These are phyloP conservation scores for Elachura formosa DNA, from an alignment of 2,113 vertebrate genomes.

Conservation along the genomic window DNA sequence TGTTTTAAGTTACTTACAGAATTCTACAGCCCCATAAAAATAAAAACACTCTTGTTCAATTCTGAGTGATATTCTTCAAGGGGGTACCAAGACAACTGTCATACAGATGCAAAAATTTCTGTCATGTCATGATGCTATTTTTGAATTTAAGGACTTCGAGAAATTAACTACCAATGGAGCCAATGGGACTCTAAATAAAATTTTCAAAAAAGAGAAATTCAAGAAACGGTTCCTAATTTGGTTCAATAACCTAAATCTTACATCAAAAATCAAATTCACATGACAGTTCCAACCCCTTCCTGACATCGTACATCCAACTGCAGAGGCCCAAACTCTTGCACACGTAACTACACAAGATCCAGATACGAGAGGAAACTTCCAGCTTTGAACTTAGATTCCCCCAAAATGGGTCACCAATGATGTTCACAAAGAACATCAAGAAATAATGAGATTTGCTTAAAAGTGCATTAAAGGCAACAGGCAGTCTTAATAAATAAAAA, in stretches of 20 bases:
- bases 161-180: background rate
- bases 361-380: background rate
- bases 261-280: background rate
- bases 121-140: background rate
- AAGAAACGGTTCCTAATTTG: background rate
- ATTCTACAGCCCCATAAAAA: background rate
- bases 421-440: background rate
- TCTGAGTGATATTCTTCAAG: constrained; percentile 4
- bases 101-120: background rate
- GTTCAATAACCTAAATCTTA: background rate
- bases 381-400: background rate
- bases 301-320: background rate
- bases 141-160: background rate
- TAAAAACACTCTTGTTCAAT: background rate
- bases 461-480: background rate
- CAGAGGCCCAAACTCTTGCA: background rate
- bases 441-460: background rate
- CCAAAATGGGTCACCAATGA: background rate
- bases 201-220: background rate
- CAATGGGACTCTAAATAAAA: background rate
- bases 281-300: background rate
- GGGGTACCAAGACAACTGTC: background rate
- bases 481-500: background rate
- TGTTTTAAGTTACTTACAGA: background rate
- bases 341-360: background rate